Evolutionary conservation across 2,113 vertebrate genomes (phyloP), one percentile per base, ranked within the genome.

Genomic region (Ramphastos sulfuratus): DNA sequence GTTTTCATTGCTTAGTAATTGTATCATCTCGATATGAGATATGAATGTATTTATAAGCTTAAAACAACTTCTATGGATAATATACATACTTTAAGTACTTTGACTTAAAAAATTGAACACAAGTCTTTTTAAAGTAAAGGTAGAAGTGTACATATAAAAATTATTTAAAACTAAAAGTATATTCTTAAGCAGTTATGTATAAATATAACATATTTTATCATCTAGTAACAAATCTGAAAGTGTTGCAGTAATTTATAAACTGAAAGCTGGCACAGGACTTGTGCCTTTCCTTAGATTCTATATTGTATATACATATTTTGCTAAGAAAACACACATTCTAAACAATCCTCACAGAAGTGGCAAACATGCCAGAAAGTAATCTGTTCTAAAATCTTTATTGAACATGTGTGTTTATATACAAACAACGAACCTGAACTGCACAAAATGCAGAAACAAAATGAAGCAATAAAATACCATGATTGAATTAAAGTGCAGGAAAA

Each of bases 151-250:
- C 94, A 97, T 98, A 97, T 98, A 98, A 97, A 97, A 98, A 97
- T 92, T 89, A 97, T 95, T 97, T 96, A 96, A 98, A 98, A 98
- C 96, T 97, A 97, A 99, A 99, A 98, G 97, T 97, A 97, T 98
- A 97, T 96, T 97, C 90, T 97, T 91, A 97, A 97, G 95, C 94
- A 97, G 96, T 98, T 98, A 98, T 98, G 98, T 98, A 98, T 98
- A 98, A 98, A 99, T 98, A 98, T 98, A 98, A 98, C 91, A 96
- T 96, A 97, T 97, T 92, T 98, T 70, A 97, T 97, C 97, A 98
- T 97, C 94, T 94, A 96, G 96, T 99, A 98, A 98, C 98, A 98
- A 98, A 98, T 98, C 97, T 97, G 97, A 98, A 98, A 98, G 98
- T 98, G 98, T 98, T 97, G 96, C 92, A 96, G 59, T 94, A 96